Percentiles rank a stretch among this genome's conserved stretches.
Conservation (phyloP, 2,888 invertebrate genomes). For the Conus canariensis region DNA sequence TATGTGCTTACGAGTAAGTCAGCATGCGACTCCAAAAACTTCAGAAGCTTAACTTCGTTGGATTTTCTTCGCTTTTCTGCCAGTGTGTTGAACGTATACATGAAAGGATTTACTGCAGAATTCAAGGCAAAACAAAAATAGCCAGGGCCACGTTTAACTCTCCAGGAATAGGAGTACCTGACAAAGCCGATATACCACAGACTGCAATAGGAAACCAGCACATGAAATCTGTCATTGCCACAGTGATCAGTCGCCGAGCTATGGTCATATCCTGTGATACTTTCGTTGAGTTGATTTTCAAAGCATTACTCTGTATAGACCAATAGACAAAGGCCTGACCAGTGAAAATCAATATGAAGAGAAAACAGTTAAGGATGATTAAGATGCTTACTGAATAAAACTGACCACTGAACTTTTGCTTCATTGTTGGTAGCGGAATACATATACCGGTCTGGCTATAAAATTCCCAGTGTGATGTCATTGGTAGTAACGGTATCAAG, state of each 20-base stretch:
- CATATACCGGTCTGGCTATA: neutral
- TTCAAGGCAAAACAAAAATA: too few species aligned
- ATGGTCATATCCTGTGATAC: neutral
- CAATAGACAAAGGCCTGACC: neutral
- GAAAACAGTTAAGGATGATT: neutral
- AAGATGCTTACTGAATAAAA: neutral
- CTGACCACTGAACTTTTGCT: neutral
- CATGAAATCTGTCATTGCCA: conserved; percentile 7
- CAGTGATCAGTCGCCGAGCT: neutral
- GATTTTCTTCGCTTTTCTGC: too few species aligned
- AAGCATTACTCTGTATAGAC: neutral
- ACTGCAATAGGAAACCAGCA: conserved; percentile 13
- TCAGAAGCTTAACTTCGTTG: neutral
- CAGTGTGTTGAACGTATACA: too few species aligned
- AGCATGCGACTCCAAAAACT: neutral
- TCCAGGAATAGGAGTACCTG: too few species aligned
- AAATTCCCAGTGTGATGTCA: neutral
- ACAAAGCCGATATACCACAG: too few species aligned
- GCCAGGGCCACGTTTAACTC: too few species aligned
- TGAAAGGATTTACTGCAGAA: too few species aligned
- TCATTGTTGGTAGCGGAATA: neutral
- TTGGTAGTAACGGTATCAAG: neutral
- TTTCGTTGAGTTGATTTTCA: neutral
- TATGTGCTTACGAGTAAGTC: neutral
- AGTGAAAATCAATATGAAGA: neutral